These are phyloP conservation scores for Xylocampa areola DNA, from an alignment of 2,888 invertebrate species.

Conservation along the genomic window DNA sequence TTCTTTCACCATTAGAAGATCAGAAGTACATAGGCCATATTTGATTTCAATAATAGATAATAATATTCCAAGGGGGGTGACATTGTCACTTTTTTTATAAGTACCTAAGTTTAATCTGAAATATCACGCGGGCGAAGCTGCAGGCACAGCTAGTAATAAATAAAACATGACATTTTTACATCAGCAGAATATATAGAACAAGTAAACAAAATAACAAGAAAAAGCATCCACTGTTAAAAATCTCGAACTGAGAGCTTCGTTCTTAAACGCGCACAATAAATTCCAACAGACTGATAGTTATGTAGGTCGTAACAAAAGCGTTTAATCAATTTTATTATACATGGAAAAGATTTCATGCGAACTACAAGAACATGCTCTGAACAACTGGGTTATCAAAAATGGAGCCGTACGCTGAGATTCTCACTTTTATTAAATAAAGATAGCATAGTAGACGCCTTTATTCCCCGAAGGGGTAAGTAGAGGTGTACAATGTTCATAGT, in stretches of 20 bases:
- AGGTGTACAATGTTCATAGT: no score
- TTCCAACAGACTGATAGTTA: conserved; percentile 40
- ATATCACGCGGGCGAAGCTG: no score
- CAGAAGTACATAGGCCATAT: no score
- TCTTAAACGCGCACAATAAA: conserved; percentile 39
- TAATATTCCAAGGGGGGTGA: no score
- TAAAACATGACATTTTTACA: conserved; percentile 15
- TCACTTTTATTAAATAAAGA: no score
- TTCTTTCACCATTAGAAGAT: no score
- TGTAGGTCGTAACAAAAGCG: conserved; percentile 42
- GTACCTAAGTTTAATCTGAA: no score
- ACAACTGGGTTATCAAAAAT: conserved; percentile 37
- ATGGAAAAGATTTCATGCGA: conserved; percentile 33
- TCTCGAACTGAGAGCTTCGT: conserved; percentile 34
- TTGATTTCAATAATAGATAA: no score
- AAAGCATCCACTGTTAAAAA: conserved; percentile 49
- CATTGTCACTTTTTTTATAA: no score
- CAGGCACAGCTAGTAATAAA: conserved; percentile 17
- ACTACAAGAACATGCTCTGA: conserved; percentile 15
- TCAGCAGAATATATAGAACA: conserved; percentile 15
- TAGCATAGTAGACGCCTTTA: no score
- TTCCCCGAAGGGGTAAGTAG: no score
- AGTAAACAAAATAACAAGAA: no score
- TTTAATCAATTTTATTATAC: conserved; percentile 49
- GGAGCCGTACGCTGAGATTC: conserved; percentile 4